Conservation (phyloP, 1,140 invertebrate species). For the Drosophila kanapiae region DNA sequence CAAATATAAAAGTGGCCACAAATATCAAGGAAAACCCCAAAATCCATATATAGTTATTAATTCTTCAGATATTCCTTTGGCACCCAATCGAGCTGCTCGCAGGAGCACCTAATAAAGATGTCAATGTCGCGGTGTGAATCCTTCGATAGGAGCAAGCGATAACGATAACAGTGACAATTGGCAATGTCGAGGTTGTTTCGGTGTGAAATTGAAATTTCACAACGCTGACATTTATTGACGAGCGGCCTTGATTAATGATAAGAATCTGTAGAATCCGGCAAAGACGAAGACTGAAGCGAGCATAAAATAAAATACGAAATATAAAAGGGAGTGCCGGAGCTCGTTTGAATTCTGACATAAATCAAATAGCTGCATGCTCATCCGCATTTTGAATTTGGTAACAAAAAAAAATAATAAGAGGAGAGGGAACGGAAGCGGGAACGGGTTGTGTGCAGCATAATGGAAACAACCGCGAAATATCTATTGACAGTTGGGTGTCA, state of each 20-base stretch:
- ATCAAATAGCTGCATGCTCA: constrained; percentile 84
- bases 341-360: constrained; percentile 85
- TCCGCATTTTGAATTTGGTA: constrained; percentile 33
- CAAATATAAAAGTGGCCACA: no score
- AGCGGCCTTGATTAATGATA: constrained; percentile 80
- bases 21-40: not conserved
- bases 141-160: constrained; percentile 61
- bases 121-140: constrained; percentile 20
- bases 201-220: constrained; percentile 84
- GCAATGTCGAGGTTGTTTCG: constrained; percentile 51
- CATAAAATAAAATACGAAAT: constrained; percentile 24
- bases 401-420: not conserved
- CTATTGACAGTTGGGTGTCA: constrained; percentile 85
- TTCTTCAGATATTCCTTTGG: not conserved
- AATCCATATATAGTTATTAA: not conserved
- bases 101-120: constrained; percentile 49
- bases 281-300: constrained; percentile 10
- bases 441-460: constrained; percentile 75
- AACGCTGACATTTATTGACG: constrained; percentile 83
- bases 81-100: not conserved
- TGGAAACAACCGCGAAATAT: constrained; percentile 85
- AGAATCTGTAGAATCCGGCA: constrained; percentile 55
- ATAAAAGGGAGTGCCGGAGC: constrained; percentile 9
- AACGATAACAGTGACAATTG: constrained; percentile 69
- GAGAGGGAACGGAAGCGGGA: not conserved